phyloP scores from a whole-genome alignment of 2,113 vertebrate genomes.

The Crotophaga sulcirostris region DNA sequence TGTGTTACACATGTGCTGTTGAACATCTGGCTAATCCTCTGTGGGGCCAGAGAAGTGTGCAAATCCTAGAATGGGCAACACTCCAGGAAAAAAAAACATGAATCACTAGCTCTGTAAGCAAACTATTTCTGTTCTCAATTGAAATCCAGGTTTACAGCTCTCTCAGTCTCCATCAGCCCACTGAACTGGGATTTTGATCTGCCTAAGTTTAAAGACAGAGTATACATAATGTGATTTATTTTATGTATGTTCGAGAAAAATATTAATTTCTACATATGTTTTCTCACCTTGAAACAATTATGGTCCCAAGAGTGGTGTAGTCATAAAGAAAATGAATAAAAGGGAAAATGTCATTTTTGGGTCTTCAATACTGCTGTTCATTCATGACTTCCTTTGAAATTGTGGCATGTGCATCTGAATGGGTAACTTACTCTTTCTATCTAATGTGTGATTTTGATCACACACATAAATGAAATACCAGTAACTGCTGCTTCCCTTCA shows the following conservation, averaged over 20 bases:
- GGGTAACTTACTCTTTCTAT: neutral
- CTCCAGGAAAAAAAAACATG: neutral
- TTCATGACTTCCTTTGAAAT: neutral
- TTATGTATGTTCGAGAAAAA: neutral
- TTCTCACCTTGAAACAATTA: slow-evolving; percentile 34
- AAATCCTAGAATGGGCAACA: slow-evolving; percentile 31
- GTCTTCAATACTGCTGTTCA: neutral
- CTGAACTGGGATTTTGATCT: neutral
- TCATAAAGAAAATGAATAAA: neutral
- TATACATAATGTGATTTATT: neutral
- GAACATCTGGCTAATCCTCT: slow-evolving; percentile 46
- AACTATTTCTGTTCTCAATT: neutral
- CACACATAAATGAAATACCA: neutral
- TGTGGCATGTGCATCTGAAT: neutral
- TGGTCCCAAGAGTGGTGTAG: neutral
- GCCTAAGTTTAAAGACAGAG: neutral
- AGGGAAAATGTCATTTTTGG: neutral
- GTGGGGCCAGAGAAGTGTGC: neutral
- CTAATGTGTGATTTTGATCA: slow-evolving; percentile 5
- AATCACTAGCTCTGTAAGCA: neutral
- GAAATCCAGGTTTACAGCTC: neutral
- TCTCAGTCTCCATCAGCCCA: neutral
- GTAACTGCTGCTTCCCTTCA: neutral
- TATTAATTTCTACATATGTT: neutral
- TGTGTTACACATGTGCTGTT: slow-evolving; percentile 4